Conservation (phyloP, 30 jellyfish, hydroid and myxozoan species). For the Aurelia aurita complex sp. Pacific region DNA sequence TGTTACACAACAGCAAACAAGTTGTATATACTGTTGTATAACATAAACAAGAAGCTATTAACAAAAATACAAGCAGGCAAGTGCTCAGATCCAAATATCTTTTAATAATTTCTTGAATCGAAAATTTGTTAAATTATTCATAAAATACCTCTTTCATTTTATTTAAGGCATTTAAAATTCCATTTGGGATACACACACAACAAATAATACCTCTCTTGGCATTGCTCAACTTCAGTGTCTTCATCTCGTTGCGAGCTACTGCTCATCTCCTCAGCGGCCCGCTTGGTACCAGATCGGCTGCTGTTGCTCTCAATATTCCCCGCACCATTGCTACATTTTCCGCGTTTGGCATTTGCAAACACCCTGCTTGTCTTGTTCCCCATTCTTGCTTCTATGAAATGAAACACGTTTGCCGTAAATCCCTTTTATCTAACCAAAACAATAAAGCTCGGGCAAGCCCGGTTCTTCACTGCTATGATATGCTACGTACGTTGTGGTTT, state of each 20-base stretch:
- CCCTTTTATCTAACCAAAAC: no score
- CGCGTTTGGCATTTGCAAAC: slow-evolving; percentile 5
- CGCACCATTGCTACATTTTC: slow-evolving; percentile 1
- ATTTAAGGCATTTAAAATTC: no score
- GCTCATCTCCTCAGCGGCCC: slow-evolving; percentile 52
- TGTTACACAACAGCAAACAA: no score
- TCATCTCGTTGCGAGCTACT: slow-evolving; percentile 23
- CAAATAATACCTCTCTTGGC: slow-evolving; percentile 32
- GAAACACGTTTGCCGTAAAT: no score
- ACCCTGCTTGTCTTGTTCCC: slow-evolving; percentile 33
- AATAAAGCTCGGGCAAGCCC: no score
- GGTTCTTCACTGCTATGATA: no score
- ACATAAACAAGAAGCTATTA: no score
- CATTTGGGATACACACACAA: not conserved
- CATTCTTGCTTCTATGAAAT: slow-evolving; percentile 5
- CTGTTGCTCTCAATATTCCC: not conserved
- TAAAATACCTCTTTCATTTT: not conserved
- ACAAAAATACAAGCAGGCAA: no score
- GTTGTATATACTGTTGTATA: no score
- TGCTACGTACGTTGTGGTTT: no score
- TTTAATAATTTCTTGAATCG: no score
- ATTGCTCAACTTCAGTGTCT: slow-evolving; percentile 27
- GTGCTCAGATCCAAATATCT: no score
- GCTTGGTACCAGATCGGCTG: slow-evolving; percentile 20
- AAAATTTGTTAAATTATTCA: not conserved